Base-by-base conservation (phyloP, 2,888 invertebrate genomes). In the Parnassius apollo region DNA sequence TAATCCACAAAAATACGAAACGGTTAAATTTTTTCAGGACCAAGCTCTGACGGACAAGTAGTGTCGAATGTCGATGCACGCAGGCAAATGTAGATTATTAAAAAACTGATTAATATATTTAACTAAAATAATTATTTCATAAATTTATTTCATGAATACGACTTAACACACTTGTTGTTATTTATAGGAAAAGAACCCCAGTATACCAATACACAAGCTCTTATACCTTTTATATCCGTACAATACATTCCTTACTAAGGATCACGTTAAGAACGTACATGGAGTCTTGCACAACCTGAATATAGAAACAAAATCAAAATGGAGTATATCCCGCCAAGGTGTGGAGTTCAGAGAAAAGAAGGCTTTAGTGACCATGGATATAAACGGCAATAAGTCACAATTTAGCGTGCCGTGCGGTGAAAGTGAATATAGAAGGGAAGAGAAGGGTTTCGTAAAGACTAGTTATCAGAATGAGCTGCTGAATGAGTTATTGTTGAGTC, bases 161-260 rank as follows among this genome's bases (percentile, higher is more conserved):
- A 12, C 57, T 57, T 61, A 61, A 4, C 42, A 42, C 13, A 52
- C 48, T 49, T 57, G 44, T 61, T 59, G 61, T 66, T 50, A 22
- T 69, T 90, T 91, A 57, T 89, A 98, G 97, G 94, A 96, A 81
- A 86, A 91, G 52, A 95, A 95, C 76, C 95, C 96, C 1, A 79
- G 89, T 45, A 82, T 96, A 46, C 93, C 95, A 11, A 87, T 94
- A 0, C 93, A 94, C 75, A 94, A 96, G 66, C 88, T 96, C 2
- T 83, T 98, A 49, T 94, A 94, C 68, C 93, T 95, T 46, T 89
- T 98, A 0, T 99, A 98, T 83, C 98, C 98, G 0, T 96, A 96
- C 80, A 94, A 95, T 71, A 90, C 94, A 2, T 95, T 98, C 80
- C 85, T 98, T 60, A 93, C 93, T n/a, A 93, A 94, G 75, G 98